Conservation (phyloP, 1,140 invertebrate genomes). For the Brachionus asplanchnoidis region DNA sequence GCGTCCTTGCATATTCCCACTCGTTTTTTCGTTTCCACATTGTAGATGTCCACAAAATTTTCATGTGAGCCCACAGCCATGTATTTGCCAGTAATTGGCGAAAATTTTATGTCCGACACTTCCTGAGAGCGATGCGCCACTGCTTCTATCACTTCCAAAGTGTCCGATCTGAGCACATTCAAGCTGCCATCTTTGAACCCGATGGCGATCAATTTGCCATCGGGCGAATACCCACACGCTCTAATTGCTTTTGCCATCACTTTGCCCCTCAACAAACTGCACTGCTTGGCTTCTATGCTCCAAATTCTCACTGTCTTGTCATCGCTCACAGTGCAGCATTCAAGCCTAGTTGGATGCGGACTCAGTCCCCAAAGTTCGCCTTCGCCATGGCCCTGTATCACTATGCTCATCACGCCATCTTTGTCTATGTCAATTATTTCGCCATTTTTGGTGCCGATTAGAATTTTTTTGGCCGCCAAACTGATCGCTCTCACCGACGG, state of each 20-base stretch:
- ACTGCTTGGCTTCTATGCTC: constrained; percentile 45
- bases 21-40: constrained; percentile 52
- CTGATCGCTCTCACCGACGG: constrained; percentile 54
- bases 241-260: constrained; percentile 51
- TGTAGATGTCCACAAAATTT: constrained; percentile 59
- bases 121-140: constrained; percentile 56
- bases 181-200: constrained; percentile 54
- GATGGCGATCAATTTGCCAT: constrained; percentile 54
- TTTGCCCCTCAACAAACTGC: neutral
- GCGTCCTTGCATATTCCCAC: constrained; percentile 57
- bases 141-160: constrained; percentile 50
- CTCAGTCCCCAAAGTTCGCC: constrained; percentile 57
- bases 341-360: constrained; percentile 50
- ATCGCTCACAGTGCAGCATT: constrained; percentile 56
- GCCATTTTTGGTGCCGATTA: constrained; percentile 53
- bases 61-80: constrained; percentile 58
- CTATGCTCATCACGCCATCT: constrained; percentile 50
- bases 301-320: constrained; percentile 55
- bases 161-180: neutral
- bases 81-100: constrained; percentile 56
- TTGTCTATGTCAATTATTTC: constrained; percentile 57
- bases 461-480: constrained; percentile 52
- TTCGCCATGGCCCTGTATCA: constrained; percentile 55
- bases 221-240: constrained; percentile 52
- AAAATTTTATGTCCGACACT: constrained; percentile 57